Base-by-base conservation (phyloP, 2,888 invertebrate genomes). In the Oligia fasciuncula region DNA sequence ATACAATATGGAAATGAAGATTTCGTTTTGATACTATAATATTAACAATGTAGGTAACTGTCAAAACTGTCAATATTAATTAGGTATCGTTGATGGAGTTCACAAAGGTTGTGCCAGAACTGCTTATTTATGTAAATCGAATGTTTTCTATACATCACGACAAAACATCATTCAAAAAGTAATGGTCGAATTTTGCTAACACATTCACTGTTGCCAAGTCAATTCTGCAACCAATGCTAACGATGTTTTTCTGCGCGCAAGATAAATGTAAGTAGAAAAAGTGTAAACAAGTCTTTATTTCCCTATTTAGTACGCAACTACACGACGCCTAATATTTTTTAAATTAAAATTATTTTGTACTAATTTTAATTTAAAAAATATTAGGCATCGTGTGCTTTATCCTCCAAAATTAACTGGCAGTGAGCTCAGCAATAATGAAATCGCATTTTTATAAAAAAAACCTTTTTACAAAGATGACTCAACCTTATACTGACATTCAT, bases 121-220 rank as follows among this genome's bases (percentile, higher is more conserved):
- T n/a, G 5, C 11, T 29, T 29, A 65, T 73, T 46, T 73, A 80
- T 80, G 49, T 60, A 68, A 75, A 75, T 85, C n/a, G 0, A 13
- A 17, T 68, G 14, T 62, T 75, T 75, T 72, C 62, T 72, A 69
- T 14, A 62, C 19, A 69, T 76, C 13, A 51, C 51, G 75, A 43
- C 35, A 67, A 80, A 78, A 72, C 43, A 76, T 8, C 14, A 43
- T 75, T 83, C 13, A n/a, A 76, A 76, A 72, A 65, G 66, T 65
- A 75, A 66, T 76, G 43, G 54, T 46, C 46, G 8, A 78, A 68
- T 75, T 85, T 77, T 76, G 62, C 23, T 29, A 40, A 60, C 43
- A 88, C 88, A 86, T 88, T 88, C 84, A 72, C 87, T 68, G 43
- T 79, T 81, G 40, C 51, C 29, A 74, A 80, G 72, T 49, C 35